A percentile compares a stretch with the other conserved stretches of the same genome.
phyloP scores from a whole-genome alignment of 2,888 invertebrate genomes.

The Drosophila subsilvestris region DNA sequence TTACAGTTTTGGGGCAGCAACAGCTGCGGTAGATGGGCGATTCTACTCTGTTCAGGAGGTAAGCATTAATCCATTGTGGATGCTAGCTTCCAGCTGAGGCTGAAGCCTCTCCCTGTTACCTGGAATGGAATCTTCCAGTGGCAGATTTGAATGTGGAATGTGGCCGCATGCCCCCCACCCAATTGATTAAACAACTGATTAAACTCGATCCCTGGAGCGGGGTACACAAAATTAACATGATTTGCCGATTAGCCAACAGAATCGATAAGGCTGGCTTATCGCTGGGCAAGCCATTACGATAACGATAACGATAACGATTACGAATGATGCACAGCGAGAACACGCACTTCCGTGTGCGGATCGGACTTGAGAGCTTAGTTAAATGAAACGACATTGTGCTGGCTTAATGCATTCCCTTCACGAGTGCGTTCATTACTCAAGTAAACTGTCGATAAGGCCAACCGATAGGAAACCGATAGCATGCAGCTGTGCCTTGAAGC shows the following conservation, averaged over 20 bases:
- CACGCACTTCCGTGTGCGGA: not conserved
- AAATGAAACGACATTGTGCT: too few relatives aligned
- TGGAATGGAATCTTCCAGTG: too few relatives aligned
- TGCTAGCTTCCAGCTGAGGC: not conserved
- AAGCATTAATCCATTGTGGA: not conserved
- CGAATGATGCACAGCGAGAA: not conserved
- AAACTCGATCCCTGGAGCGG: not conserved
- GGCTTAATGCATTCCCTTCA: too few relatives aligned
- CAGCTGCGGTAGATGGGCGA: not conserved
- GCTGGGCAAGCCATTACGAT: not conserved
- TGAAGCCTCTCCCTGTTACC: not conserved
- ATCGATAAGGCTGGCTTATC: not conserved
- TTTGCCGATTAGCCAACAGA: too few relatives aligned
- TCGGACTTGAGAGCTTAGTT: not conserved
- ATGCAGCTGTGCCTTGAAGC: too few relatives aligned
- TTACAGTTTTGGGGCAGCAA: constrained; percentile 32
- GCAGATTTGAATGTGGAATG: too few relatives aligned
- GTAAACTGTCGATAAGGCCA: too few relatives aligned
- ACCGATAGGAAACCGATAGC: too few relatives aligned
- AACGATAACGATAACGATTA: too few relatives aligned
- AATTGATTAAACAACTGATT: not conserved
- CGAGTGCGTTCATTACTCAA: too few relatives aligned
- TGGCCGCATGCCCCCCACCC: not conserved
- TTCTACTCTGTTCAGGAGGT: not conserved
- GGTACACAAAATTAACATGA: not conserved